Evolutionary conservation across 2,113 vertebrate species (phyloP).

Genomic region (Fulica atra): DNA sequence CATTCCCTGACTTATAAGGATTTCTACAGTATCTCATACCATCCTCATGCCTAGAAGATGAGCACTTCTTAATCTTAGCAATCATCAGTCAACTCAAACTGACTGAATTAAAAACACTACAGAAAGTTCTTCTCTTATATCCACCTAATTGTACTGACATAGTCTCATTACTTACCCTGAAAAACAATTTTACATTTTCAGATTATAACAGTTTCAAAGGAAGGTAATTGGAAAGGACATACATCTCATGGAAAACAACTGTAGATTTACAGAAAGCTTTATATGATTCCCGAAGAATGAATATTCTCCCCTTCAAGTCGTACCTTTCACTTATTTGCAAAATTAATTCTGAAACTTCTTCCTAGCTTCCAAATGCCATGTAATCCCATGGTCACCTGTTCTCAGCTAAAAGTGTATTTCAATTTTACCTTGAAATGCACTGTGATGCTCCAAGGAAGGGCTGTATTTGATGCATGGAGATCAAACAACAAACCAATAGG

Average conservation of each 20-base stretch:
- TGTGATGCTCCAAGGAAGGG: conserved; percentile 95
- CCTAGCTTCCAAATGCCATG: not conserved
- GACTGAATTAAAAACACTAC: not conserved
- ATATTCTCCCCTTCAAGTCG: not conserved
- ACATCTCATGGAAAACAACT: not conserved
- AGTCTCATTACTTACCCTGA: not conserved
- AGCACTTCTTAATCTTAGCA: not conserved
- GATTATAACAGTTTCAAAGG: not conserved
- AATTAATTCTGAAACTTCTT: not conserved
- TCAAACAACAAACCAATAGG: conserved; percentile 97
- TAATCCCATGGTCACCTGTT: not conserved
- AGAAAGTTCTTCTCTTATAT: not conserved
- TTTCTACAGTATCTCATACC: not conserved
- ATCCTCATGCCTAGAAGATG: not conserved
- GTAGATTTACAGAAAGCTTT: not conserved
- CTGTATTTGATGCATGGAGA: conserved; percentile 91
- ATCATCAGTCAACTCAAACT: not conserved
- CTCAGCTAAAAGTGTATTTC: not conserved
- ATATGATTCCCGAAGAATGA: not conserved
- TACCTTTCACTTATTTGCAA: not conserved
- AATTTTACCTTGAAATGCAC: conserved; percentile 95
- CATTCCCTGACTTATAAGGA: not conserved
- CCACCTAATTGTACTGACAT: not conserved
- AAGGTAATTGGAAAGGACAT: not conserved
- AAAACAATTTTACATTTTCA: not conserved